Conservation (phyloP, 2,888 invertebrate species). For the Pycnomerus fuliginosus region DNA sequence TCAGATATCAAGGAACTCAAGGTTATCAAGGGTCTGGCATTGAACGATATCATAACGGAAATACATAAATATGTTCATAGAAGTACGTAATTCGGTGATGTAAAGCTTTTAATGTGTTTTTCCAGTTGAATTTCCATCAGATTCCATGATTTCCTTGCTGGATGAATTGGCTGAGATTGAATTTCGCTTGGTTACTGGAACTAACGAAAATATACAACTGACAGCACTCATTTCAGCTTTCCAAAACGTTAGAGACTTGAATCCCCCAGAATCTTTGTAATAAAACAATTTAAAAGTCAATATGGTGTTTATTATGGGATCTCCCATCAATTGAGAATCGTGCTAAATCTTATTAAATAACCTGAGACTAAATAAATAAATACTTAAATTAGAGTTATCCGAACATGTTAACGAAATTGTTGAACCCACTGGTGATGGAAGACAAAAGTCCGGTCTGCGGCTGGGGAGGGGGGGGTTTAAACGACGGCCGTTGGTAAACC, state of each 20-base stretch:
- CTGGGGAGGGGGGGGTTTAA: slow-evolving; percentile 51
- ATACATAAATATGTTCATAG: slow-evolving; percentile 82
- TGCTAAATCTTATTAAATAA: slow-evolving; percentile 2
- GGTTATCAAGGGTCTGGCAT: slow-evolving; percentile 84
- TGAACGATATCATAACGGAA: slow-evolving; percentile 91
- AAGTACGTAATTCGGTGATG: slow-evolving; percentile 61
- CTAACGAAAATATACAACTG: slow-evolving; percentile 88
- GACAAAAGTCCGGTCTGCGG: slow-evolving; percentile 67
- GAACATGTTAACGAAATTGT: slow-evolving; percentile 76
- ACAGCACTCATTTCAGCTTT: slow-evolving; percentile 88
- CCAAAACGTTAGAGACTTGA: slow-evolving; percentile 68
- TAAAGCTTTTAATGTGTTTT: too few relatives aligned
- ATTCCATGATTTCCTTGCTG: slow-evolving; percentile 44
- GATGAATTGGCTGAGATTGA: slow-evolving; percentile 90
- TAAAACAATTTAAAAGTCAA: slow-evolving; percentile 5
- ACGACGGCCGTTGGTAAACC: slow-evolving; percentile 56
- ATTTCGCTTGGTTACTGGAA: slow-evolving; percentile 79
- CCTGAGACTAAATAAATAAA: slow-evolving; percentile 9
- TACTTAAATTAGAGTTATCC: slow-evolving; percentile 27
- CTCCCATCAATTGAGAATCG: too few relatives aligned
- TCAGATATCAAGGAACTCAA: slow-evolving; percentile 81
- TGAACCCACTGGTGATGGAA: slow-evolving; percentile 75
- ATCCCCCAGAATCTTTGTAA: slow-evolving; percentile 35
- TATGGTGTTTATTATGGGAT: neutral
- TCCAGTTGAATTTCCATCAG: slow-evolving; percentile 4